phyloP scores from a whole-genome alignment of 2,113 vertebrate genomes.

The Vulpes lagopus region DNA sequence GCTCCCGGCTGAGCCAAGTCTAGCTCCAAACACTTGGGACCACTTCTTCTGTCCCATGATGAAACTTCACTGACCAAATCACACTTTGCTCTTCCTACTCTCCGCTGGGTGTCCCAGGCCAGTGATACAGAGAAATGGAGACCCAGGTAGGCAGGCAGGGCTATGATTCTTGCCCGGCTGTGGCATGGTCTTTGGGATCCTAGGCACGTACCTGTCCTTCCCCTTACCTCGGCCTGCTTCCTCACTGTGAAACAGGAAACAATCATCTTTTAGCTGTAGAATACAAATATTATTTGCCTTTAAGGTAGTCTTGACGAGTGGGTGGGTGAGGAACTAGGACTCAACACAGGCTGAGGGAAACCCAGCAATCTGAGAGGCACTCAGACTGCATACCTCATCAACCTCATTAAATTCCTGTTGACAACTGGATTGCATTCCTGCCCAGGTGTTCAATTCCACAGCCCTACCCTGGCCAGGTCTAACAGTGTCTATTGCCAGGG shows the following conservation, averaged over 20 bases:
- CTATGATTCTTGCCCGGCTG: neutral
- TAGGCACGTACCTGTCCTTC: neutral
- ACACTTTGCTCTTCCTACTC: neutral
- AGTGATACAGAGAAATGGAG: neutral
- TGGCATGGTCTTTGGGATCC: neutral
- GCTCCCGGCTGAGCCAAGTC: neutral
- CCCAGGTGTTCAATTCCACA: constrained; percentile 45
- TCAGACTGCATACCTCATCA: neutral
- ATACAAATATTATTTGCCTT: constrained; percentile 14
- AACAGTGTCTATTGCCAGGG: constrained; percentile 2
- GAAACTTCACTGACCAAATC: neutral
- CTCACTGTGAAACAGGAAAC: constrained; percentile 5
- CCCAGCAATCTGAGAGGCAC: neutral
- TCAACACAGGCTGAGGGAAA: constrained; percentile 1
- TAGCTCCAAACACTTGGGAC: neutral
- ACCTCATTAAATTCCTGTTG: constrained; percentile 62
- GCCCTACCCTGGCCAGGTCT: constrained; percentile 21
- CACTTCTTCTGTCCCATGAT: neutral
- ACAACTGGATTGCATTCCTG: neutral
- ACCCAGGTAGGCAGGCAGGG: neutral
- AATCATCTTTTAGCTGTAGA: constrained; percentile 57
- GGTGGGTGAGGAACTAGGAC: neutral
- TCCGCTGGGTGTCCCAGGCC: neutral
- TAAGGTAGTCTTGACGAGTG: neutral
- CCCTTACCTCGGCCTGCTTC: neutral